phyloP scores from a whole-genome alignment of 2,888 invertebrate genomes.

The Eucera pruinosa region DNA sequence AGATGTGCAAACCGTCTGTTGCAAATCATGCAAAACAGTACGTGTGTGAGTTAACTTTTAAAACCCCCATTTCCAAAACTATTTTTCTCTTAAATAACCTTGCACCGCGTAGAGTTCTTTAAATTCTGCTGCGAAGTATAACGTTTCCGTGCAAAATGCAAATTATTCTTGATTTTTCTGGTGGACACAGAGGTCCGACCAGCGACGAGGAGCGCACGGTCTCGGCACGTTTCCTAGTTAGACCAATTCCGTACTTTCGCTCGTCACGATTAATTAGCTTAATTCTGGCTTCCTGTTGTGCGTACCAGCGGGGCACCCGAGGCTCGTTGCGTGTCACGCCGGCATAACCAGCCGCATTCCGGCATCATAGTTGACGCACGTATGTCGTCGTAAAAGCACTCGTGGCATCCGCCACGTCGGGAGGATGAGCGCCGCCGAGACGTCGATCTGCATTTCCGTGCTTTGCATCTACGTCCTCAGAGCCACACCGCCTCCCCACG shows the following conservation, averaged over 20 bases:
- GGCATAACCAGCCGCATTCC: constrained; percentile 66
- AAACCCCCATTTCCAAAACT: too few species aligned
- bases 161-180: too few species aligned
- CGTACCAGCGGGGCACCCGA: constrained; percentile 43
- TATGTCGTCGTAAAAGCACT: constrained; percentile 51
- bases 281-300: constrained; percentile 81
- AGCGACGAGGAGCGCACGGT: too few species aligned
- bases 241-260: constrained; percentile 78
- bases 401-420: constrained; percentile 50
- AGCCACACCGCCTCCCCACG: constrained; percentile 33
- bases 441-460: constrained; percentile 81
- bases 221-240: constrained; percentile 72
- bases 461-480: constrained; percentile 79
- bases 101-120: too few species aligned
- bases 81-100: too few species aligned
- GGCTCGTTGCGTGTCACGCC: constrained; percentile 50
- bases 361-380: constrained; percentile 65
- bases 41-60: too few species aligned
- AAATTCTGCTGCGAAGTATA: too few species aligned
- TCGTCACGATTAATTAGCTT: constrained; percentile 80
- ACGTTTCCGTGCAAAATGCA: too few species aligned
- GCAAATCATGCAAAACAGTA: too few species aligned
- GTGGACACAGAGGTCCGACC: too few species aligned
- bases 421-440: constrained; percentile 75
- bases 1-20: too few species aligned